A percentile compares a stretch with the other conserved stretches of the same genome.
phyloP scores from a whole-genome alignment of 2,113 vertebrate genomes.

The Crotalus helleri region DNA sequence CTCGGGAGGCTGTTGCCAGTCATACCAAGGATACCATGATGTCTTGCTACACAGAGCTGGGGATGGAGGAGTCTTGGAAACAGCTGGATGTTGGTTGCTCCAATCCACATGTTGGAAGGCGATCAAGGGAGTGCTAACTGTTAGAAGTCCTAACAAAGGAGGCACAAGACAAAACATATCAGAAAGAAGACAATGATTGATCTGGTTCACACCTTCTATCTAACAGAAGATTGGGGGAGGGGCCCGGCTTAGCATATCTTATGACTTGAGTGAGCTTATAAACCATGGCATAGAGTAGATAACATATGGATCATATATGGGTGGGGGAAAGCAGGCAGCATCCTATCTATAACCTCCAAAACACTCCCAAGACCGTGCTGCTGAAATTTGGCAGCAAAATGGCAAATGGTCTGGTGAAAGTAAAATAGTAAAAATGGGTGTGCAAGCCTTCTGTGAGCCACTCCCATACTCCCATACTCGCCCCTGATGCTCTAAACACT shows the following conservation, averaged over 20 bases:
- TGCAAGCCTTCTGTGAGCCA: neutral
- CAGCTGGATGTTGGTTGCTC: constrained; percentile 78
- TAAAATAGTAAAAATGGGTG: neutral
- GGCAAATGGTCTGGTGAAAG: neutral
- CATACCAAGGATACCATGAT: constrained; percentile 88
- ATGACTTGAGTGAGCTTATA: neutral
- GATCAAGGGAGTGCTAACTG: constrained; percentile 69
- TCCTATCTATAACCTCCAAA: neutral
- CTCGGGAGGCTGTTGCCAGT: constrained; percentile 69
- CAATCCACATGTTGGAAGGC: constrained; percentile 74
- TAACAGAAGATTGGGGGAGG: neutral
- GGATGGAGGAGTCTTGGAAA: constrained; percentile 72
- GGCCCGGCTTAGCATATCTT: neutral
- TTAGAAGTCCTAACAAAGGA: constrained; percentile 74
- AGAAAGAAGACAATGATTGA: neutral
- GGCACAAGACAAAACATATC: neutral
- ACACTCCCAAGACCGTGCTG: neutral
- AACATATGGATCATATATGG: neutral
- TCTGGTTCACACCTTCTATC: neutral
- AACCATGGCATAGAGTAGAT: neutral
- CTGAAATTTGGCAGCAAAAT: neutral
- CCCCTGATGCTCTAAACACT: neutral
- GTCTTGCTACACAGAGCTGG: constrained; percentile 34
- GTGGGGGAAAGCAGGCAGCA: neutral
- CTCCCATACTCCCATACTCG: neutral